phyloP scores from a whole-genome alignment of 53 echinoderm and acorn worm species.

The Paelopatides confundens region DNA sequence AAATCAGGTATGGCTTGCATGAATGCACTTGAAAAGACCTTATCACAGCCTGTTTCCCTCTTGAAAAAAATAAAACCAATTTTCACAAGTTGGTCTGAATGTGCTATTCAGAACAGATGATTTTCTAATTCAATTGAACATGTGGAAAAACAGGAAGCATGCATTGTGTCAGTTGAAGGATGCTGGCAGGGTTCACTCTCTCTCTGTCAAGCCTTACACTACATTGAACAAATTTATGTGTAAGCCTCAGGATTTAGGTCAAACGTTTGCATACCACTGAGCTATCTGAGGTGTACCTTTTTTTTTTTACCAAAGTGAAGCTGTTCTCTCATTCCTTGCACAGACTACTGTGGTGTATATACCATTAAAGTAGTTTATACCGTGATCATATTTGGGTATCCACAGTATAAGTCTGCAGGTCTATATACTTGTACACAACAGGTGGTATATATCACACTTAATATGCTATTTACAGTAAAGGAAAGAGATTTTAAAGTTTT shows the following conservation, averaged over 20 bases:
- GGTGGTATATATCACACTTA: too few species aligned
- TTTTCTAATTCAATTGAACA: constrained; percentile 34
- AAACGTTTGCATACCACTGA: background rate
- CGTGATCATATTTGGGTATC: too few species aligned
- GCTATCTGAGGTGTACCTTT: too few species aligned
- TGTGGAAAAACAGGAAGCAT: constrained; percentile 33
- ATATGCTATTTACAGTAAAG: too few species aligned
- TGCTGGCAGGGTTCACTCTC: constrained; percentile 11
- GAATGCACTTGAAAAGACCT: constrained; percentile 19
- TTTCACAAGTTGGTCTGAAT: constrained; percentile 9
- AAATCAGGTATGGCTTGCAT: constrained; percentile 22
- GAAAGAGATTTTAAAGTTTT: too few species aligned
- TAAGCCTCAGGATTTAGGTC: constrained; percentile 28
- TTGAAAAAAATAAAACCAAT: background rate
- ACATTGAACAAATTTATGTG: background rate
- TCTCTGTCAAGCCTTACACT: background rate
- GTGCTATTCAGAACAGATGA: constrained; percentile 29
- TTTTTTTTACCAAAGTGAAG: too few species aligned
- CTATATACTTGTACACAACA: too few species aligned
- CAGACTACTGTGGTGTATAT: too few species aligned
- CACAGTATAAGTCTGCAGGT: too few species aligned
- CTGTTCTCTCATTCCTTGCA: too few species aligned
- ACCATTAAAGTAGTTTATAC: too few species aligned
- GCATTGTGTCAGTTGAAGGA: constrained; percentile 37
- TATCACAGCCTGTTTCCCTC: background rate